phyloP scores from a whole-genome alignment of 2,888 invertebrate species.

The Andrena trimmerana region DNA sequence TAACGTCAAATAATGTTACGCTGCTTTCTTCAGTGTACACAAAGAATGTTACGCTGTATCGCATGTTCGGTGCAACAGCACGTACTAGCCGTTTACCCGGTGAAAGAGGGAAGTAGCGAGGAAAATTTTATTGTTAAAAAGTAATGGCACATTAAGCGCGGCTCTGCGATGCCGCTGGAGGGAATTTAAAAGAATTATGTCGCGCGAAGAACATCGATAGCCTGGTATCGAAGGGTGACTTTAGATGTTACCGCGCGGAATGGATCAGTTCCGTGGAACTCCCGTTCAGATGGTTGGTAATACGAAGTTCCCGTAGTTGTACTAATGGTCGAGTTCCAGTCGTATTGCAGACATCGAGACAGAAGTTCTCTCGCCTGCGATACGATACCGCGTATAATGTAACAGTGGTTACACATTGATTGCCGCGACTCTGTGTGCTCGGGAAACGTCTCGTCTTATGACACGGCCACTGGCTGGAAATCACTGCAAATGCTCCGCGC shows the following conservation, averaged over 20 bases:
- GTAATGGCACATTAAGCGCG: constrained; percentile 5
- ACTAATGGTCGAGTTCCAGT: constrained; percentile 39
- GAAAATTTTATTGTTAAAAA: constrained; percentile 25
- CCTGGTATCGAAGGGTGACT: constrained; percentile 11
- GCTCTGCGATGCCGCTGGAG: constrained; percentile 11
- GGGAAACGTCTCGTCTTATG: constrained; percentile 26
- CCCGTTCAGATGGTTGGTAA: constrained; percentile 16
- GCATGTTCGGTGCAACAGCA: neutral
- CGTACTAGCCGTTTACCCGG: neutral
- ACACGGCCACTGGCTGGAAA: constrained; percentile 37
- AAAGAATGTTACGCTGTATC: neutral
- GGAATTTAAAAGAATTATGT: constrained; percentile 49
- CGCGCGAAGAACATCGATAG: constrained; percentile 23
- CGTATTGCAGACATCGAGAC: constrained; percentile 28
- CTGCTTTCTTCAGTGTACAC: neutral
- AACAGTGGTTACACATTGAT: constrained; percentile 41
- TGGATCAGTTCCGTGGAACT: constrained; percentile 35
- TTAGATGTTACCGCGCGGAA: constrained; percentile 41
- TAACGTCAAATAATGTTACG: too few species aligned
- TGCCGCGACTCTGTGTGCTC: constrained; percentile 29
- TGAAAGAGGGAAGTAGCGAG: neutral
- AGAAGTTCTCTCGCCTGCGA: constrained; percentile 25
- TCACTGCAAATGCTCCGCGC: constrained; percentile 34
- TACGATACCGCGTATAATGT: constrained; percentile 25
- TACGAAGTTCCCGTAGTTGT: constrained; percentile 38